Evolutionary conservation across 2,797 vertebrate species (phyloP).

Genomic region (Mareca penelope): DNA sequence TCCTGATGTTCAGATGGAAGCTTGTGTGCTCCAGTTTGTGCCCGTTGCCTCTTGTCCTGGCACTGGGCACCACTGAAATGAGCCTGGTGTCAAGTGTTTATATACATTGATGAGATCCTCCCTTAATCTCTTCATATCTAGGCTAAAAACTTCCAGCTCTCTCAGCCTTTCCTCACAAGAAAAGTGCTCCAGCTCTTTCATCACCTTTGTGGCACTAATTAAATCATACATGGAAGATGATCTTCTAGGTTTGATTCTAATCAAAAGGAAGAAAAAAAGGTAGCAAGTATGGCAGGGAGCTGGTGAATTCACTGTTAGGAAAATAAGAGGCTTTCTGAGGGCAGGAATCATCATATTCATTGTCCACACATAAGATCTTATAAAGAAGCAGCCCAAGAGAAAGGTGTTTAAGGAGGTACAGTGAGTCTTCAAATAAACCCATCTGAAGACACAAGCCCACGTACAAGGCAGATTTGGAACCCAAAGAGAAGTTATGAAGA

Average conservation of each 20-base stretch:
- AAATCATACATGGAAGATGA: neutral
- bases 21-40: neutral
- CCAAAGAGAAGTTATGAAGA: neutral
- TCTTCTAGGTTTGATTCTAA: neutral
- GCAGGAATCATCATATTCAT: neutral
- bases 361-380: neutral
- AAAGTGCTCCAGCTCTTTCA: neutral
- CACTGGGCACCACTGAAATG: neutral
- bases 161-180: neutral
- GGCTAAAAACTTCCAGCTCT: neutral
- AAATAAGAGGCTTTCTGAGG: neutral
- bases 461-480: neutral
- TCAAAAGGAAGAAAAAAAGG: neutral
- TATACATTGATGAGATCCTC: neutral
- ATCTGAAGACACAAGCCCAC: neutral
- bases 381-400: neutral
- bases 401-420: neutral
- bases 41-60: neutral
- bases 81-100: neutral
- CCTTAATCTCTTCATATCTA: neutral
- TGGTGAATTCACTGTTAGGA: neutral
- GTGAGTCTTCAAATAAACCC: neutral
- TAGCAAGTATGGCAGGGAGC: fast-evolving
- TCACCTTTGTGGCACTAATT: neutral
- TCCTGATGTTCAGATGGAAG: neutral